phyloP scores from a whole-genome alignment of 2,797 vertebrate genomes.

The Pristis pectinata region DNA sequence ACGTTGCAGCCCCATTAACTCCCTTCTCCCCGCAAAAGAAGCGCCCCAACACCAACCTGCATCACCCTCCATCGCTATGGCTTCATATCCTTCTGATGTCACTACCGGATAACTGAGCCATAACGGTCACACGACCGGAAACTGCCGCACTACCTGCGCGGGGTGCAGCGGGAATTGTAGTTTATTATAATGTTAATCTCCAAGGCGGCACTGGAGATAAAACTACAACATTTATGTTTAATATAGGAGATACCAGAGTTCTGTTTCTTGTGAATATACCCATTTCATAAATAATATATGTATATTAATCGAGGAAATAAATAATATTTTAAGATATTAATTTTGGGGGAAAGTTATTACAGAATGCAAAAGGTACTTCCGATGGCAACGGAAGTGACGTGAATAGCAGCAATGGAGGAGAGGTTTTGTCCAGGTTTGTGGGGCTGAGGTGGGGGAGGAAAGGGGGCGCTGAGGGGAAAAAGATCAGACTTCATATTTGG shows the following conservation, averaged over 20 bases:
- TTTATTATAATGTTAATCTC: rapidly evolving
- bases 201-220: background rate
- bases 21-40: background rate
- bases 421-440: constrained; percentile 38
- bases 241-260: background rate
- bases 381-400: background rate
- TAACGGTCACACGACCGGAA: background rate
- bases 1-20: rapidly evolving
- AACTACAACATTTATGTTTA: background rate
- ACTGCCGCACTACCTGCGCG: rapidly evolving
- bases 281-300: no score
- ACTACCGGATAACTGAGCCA: background rate
- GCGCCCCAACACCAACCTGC: background rate
- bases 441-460: constrained; percentile 10
- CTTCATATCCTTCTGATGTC: background rate
- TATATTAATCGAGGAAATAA: no score
- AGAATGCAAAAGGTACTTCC: background rate
- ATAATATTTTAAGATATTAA: background rate
- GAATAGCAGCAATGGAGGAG: constrained; percentile 19
- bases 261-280: no score
- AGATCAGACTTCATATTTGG: no score
- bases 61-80: constrained; percentile 20
- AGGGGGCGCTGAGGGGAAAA: background rate
- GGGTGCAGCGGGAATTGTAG: background rate
- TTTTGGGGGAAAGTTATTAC: background rate